phyloP scores from a whole-genome alignment of 2,888 invertebrate species.

The Venusia cambrica region DNA sequence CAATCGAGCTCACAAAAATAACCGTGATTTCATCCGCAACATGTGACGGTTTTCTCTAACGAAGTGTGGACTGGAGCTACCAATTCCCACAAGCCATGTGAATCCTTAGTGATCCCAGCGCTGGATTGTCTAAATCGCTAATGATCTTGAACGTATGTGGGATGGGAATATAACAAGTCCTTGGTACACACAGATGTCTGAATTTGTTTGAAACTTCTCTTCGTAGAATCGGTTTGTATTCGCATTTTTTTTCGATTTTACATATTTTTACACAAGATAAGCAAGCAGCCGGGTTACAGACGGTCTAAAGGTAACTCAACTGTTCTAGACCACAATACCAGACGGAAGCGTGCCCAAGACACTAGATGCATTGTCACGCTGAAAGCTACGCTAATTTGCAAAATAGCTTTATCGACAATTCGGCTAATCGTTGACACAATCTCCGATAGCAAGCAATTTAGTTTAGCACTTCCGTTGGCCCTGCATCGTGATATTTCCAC shows the following conservation, averaged over 20 bases:
- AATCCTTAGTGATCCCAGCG: conserved; percentile 64
- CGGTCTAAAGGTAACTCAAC: no score
- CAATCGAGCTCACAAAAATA: conserved; percentile 79
- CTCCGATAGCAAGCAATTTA: no score
- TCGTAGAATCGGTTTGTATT: conserved; percentile 9
- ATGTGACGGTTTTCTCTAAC: conserved; percentile 72
- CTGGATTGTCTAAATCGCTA: conserved; percentile 58
- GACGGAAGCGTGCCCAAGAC: no score
- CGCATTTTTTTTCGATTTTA: no score
- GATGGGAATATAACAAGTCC: conserved; percentile 37
- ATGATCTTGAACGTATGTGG: conserved; percentile 58
- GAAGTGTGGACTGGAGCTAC: conserved; percentile 56
- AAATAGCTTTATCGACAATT: no score
- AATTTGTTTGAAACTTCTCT: conserved; percentile 14
- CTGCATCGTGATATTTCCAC: conserved; percentile 12
- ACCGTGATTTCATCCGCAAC: conserved; percentile 79
- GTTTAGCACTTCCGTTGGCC: conserved; percentile 14
- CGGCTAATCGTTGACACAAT: no score
- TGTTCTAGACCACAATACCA: no score
- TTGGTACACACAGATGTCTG: conserved; percentile 23
- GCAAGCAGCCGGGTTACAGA: no score
- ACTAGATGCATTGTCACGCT: no score
- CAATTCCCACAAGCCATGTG: conserved; percentile 74
- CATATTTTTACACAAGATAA: no score
- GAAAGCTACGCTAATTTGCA: no score